These are phyloP conservation scores for Neocrepidodera transversa DNA, from an alignment of 2,888 invertebrate species.

Conservation along the genomic window DNA sequence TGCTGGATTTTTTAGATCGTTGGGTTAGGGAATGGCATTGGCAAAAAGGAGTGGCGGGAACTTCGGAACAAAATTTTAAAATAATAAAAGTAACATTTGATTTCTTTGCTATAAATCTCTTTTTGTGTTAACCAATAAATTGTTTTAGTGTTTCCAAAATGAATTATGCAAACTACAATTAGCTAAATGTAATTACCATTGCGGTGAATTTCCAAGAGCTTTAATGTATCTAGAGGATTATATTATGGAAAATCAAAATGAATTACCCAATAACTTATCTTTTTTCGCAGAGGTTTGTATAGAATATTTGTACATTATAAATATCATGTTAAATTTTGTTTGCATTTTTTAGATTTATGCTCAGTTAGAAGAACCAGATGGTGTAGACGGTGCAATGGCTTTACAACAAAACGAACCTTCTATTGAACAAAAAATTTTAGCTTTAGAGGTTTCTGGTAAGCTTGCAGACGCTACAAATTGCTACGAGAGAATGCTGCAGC, in stretches of 20 bases:
- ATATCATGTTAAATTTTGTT: slow-evolving; percentile 3
- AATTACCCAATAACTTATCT: slow-evolving; percentile 68
- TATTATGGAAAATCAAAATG: slow-evolving; percentile 66
- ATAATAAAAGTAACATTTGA: slow-evolving; percentile 29
- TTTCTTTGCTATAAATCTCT: neutral
- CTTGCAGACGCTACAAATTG: slow-evolving; percentile 86
- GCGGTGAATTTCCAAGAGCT: slow-evolving; percentile 77
- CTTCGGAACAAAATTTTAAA: slow-evolving; percentile 49
- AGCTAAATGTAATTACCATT: slow-evolving; percentile 76
- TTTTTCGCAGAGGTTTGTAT: slow-evolving; percentile 65
- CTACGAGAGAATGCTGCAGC: slow-evolving; percentile 80
- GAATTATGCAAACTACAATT: slow-evolving; percentile 69
- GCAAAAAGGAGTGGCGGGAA: slow-evolving; percentile 47
- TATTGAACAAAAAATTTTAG: slow-evolving; percentile 81
- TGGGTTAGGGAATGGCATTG: slow-evolving; percentile 74
- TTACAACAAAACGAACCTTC: slow-evolving; percentile 79
- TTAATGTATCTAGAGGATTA: slow-evolving; percentile 78
- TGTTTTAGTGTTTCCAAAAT: slow-evolving; percentile 37
- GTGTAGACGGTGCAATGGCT: slow-evolving; percentile 81
- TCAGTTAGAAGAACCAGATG: slow-evolving; percentile 88
- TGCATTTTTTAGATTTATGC: slow-evolving; percentile 76
- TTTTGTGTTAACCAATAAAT: too few species aligned
- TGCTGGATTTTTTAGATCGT: slow-evolving; percentile 78
- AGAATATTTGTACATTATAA: neutral
- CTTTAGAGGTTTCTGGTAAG: slow-evolving; percentile 84